Evolutionary conservation across 2,797 vertebrate genomes (phyloP).

Genomic region (Spheniscus humboldti): DNA sequence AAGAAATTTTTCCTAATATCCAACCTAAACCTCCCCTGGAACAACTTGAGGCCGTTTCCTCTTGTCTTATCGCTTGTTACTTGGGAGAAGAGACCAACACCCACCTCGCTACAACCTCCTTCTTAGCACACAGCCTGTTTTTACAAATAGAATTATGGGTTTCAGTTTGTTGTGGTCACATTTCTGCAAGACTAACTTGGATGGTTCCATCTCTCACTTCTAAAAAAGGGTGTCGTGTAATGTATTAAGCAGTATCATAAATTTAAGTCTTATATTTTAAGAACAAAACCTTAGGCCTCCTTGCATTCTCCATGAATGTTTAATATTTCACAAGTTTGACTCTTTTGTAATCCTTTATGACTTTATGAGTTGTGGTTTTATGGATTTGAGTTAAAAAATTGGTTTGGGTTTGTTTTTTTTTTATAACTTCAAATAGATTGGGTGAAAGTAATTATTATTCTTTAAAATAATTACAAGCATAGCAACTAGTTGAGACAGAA

Average conservation of each 20-base stretch:
- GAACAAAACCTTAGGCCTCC: background rate
- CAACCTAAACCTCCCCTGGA: no score
- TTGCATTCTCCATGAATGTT: background rate
- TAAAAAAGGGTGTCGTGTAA: background rate
- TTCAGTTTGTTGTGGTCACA: slow-evolving; percentile 35
- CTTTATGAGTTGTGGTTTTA: background rate
- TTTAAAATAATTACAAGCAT: slow-evolving; percentile 33
- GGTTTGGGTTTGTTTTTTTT: background rate
- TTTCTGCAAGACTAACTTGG: slow-evolving; percentile 1
- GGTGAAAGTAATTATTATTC: slow-evolving; percentile 34
- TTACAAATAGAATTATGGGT: background rate
- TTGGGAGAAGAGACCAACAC: no score
- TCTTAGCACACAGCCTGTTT: slow-evolving; percentile 1
- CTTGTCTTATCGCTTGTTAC: no score
- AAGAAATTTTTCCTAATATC: no score
- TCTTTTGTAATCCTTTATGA: background rate
- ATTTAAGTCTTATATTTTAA: slow-evolving; percentile 24
- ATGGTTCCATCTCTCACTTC: background rate
- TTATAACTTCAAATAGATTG: background rate
- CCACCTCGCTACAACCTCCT: no score
- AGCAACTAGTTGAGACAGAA: slow-evolving; percentile 6
- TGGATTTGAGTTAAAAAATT: background rate
- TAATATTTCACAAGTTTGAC: slow-evolving; percentile 7
- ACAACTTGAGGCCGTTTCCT: no score
- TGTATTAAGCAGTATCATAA: slow-evolving; percentile 8